phyloP scores from a whole-genome alignment of 2,113 vertebrate species.

The Protobothrops mucrosquamatus region DNA sequence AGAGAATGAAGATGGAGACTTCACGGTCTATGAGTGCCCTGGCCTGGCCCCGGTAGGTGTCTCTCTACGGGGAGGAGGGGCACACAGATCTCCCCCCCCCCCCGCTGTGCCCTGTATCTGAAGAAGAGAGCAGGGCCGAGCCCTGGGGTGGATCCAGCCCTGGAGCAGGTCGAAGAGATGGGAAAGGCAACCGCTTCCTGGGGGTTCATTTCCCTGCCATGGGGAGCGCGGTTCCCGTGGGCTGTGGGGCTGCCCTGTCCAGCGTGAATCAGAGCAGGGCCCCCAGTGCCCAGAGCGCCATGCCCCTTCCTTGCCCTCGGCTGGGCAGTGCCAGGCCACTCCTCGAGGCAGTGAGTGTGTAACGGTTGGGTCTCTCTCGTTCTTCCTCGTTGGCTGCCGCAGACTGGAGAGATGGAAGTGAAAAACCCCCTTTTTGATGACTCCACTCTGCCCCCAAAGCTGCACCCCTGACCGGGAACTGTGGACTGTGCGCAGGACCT shows the following conservation, averaged over 20 bases:
- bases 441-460: conserved; percentile 72
- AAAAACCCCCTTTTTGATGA: conserved; percentile 93
- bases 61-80: no score
- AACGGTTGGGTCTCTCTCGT: not conserved
- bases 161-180: not conserved
- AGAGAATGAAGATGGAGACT: conserved; percentile 93
- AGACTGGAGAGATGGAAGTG: conserved; percentile 98
- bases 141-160: not conserved
- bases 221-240: no score
- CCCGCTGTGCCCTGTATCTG: not conserved
- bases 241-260: not conserved
- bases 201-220: no score
- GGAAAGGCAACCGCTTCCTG: not conserved
- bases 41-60: conserved; percentile 89
- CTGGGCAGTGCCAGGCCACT: not conserved
- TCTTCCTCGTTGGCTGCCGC: not conserved
- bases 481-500: not conserved
- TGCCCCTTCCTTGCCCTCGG: not conserved
- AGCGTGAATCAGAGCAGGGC: not conserved
- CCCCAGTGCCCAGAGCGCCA: not conserved
- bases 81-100: no score
- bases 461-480: conserved; percentile 65
- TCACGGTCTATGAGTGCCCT: conserved; percentile 94
- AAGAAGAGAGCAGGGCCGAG: not conserved
- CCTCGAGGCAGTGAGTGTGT: not conserved